These are phyloP conservation scores for Cataglyphis rosenhaueri DNA, from an alignment of 2,888 invertebrate genomes.

Conservation along the genomic window DNA sequence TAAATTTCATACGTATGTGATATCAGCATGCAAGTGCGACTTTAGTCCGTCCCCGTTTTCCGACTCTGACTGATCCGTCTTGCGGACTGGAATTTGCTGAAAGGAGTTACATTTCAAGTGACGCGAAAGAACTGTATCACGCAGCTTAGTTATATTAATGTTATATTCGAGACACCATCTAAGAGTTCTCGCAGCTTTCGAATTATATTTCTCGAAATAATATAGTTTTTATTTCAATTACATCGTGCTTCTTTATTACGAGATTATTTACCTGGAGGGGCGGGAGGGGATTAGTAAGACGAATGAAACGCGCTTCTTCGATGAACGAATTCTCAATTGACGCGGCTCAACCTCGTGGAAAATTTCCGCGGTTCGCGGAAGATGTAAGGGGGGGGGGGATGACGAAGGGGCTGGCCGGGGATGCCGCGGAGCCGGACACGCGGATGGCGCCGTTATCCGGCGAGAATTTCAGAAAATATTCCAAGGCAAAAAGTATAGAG, in stretches of 20 bases:
- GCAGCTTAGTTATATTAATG: slow-evolving; percentile 7
- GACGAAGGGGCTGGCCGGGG: slow-evolving; percentile 34
- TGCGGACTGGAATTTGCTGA: slow-evolving; percentile 18
- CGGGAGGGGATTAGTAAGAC: not conserved
- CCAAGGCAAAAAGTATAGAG: slow-evolving; percentile 79
- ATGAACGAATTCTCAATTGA: slow-evolving; percentile 26
- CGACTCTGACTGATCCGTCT: slow-evolving; percentile 60
- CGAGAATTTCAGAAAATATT: slow-evolving; percentile 77
- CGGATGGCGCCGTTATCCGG: slow-evolving; percentile 75
- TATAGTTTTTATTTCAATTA: not conserved
- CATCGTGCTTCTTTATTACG: not conserved
- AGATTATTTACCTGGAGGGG: not conserved
- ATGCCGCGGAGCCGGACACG: slow-evolving; percentile 50
- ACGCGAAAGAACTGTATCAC: slow-evolving; percentile 3
- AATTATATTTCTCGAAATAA: not conserved
- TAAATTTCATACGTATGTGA: slow-evolving; percentile 72
- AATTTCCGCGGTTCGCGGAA: slow-evolving; percentile 33
- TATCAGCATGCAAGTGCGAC: slow-evolving; percentile 81
- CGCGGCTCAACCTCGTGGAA: slow-evolving; percentile 6
- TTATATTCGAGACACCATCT: not conserved
- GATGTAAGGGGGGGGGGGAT: slow-evolving; percentile 15
- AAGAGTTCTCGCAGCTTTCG: slow-evolving; percentile 2
- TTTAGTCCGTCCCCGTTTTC: slow-evolving; percentile 84
- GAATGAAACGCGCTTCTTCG: not conserved
- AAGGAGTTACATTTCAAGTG: not conserved